Conservation (phyloP, 2,888 invertebrate species). For the Tetheella fluctuosa region DNA sequence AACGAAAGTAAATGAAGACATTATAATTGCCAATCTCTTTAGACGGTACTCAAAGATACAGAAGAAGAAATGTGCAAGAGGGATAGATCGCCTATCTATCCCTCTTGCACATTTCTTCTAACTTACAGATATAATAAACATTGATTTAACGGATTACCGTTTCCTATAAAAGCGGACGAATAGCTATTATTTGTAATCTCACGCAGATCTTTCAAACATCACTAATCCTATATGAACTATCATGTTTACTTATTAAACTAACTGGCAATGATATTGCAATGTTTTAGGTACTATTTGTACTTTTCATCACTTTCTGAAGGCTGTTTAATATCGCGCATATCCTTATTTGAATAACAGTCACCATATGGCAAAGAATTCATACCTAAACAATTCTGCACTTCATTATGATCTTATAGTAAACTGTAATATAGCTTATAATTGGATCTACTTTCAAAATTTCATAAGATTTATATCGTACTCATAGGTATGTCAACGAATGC, state of each 20-base stretch:
- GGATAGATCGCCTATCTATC: too few species aligned
- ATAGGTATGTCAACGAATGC: conserved; percentile 7
- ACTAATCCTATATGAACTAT: background rate
- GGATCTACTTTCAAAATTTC: background rate
- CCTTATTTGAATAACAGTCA: too few species aligned
- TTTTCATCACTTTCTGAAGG: background rate
- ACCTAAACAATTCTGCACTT: background rate
- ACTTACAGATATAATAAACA: too few species aligned
- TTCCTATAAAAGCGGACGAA: background rate
- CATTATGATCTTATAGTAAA: background rate
- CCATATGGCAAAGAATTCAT: too few species aligned
- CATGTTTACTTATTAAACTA: background rate
- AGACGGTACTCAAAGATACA: too few species aligned
- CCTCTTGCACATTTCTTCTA: too few species aligned
- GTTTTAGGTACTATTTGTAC: too few species aligned
- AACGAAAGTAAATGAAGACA: too few species aligned
- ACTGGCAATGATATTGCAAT: background rate
- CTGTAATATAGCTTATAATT: background rate
- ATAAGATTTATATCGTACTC: background rate
- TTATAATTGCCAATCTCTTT: too few species aligned
- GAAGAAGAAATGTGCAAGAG: too few species aligned
- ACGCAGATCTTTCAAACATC: background rate
- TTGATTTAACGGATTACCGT: background rate
- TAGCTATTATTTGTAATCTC: background rate
- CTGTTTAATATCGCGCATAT: background rate